Evolutionary conservation across 2,888 invertebrate species (phyloP), one percentile per base, ranked within the genome.

Genomic region (Torymus tubicola): DNA sequence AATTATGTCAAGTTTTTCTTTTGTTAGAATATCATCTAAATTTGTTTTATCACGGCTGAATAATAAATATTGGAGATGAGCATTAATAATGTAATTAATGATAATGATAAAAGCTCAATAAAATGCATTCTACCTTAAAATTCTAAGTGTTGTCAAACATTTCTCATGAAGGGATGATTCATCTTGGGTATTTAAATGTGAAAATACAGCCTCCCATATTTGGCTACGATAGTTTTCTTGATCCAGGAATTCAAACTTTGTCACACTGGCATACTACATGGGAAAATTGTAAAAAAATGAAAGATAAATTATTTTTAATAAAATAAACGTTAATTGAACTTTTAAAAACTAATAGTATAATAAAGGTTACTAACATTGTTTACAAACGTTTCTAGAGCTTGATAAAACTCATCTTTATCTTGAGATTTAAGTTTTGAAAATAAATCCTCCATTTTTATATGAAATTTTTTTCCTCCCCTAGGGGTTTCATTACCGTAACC

Each of bases 1-100:
- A 67, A 97, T 90, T n/a, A 93, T 92, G 82, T 93, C 92, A 65
- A 97, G 91, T 92, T 95, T 94, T 85, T 94, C 94, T 80, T 93
- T 92, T 85, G 93, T 94, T 14, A 96, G 92, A 77, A 96, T 90
- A 85, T 93, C 93, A 84, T 95, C 94, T 70, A 97, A 91, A 80
- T 94, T 93, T 21, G 92, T 92, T 91, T 96, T 96, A 85, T 97
- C 97, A 18, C 97, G 95, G 85, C 97, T 96, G 85, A 89, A 93
- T 88, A 90, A 31, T 24, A 10, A 80, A 58, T 53, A 31, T 24
- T 12, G 13, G 13, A 63, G 12, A 55, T 42, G 10, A 42, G 42
- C 42, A 42, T 42, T 42, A 8, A 42, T 8, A 42, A 42, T 42
- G 42, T 42, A 42, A 42, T 42, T 63, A 57, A 24, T 2, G 53